Evolutionary conservation across 2,797 vertebrate species (phyloP), one percentile per base, ranked within the genome.

Genomic region (Sebastes aleutianus): DNA sequence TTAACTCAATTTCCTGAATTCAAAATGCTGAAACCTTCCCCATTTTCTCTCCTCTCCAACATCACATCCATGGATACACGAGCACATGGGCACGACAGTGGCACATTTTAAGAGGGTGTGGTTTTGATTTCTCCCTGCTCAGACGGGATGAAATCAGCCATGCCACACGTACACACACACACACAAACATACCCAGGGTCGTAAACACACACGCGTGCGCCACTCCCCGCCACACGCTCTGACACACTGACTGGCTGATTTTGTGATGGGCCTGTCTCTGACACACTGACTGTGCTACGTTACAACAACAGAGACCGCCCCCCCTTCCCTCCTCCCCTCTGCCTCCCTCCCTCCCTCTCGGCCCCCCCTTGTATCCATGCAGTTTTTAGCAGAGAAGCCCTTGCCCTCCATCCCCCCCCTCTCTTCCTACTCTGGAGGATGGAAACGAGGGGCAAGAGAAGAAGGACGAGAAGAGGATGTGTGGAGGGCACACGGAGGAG

Each of bases 361-460:
- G 80, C 92, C 94, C 94, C 94, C 95, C 93, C 93, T 93, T 96
- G 95, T 96, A 93, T 96, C 96, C 93, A 96, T 95, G 96, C 95
- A 96, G 95, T 95, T 95, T 96, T 95, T 93, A 94, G 95, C 90
- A 93, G 93, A 93, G 89, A 89, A 90, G 90, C 91, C 84, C 80
- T 68, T 88, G 78, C 87, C 78, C 84, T 85, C 77, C 79, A 72
- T 70, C 79, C 85, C 70, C 61, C 78, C 14, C 56, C 69, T 57
- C 18, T 24, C 78, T 76, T 83, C 77, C 74, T 87, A 75, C 83
- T 86, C 88, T 90, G 74, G 84, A 93, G 90, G 78, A 89, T 77
- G 84, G 70, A 91, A 87, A 86, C 24, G 67, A 90, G 88, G 91
- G 90, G 90, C 84, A 92, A 75, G 81, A 91, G 86, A 56, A 87